These are phyloP conservation scores for Takifugu flavidus DNA, from an alignment of 2,113 vertebrate species.

Conservation along the genomic window DNA sequence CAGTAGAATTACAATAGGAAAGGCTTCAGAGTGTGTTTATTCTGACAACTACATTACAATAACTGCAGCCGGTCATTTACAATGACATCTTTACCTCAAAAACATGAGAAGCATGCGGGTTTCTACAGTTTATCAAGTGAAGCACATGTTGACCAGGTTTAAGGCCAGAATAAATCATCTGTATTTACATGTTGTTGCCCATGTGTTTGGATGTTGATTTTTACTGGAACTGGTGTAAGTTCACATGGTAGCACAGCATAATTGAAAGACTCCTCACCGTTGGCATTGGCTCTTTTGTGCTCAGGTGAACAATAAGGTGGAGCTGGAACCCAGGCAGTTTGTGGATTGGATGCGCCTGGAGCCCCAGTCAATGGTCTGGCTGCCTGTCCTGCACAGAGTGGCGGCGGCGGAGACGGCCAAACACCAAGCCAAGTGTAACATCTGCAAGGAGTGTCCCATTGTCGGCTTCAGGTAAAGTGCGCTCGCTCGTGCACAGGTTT, in stretches of 20 bases:
- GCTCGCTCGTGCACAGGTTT: neutral
- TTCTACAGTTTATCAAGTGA: too few relatives aligned
- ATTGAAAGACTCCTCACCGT: neutral
- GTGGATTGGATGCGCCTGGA: constrained; percentile 97
- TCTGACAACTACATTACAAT: neutral
- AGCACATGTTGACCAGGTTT: too few relatives aligned
- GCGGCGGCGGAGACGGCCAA: constrained; percentile 96
- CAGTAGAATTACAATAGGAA: too few relatives aligned
- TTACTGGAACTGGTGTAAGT: too few relatives aligned
- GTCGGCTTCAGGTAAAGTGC: constrained; percentile 89
- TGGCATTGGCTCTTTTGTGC: neutral
- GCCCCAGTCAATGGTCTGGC: constrained; percentile 98
- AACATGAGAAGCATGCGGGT: neutral
- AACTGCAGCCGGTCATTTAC: neutral
- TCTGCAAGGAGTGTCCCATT: constrained; percentile 97
- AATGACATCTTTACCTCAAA: constrained; percentile 13
- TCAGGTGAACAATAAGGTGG: constrained; percentile 92
- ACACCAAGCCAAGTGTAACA: constrained; percentile 98
- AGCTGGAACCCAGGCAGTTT: constrained; percentile 90
- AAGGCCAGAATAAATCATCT: too few relatives aligned
- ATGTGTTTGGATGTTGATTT: too few relatives aligned
- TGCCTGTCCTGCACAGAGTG: constrained; percentile 92
- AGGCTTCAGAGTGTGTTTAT: neutral
- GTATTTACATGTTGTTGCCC: too few relatives aligned
- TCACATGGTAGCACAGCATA: constrained; percentile 17